A percentile compares a stretch with the other conserved stretches of the same genome.
Conservation (phyloP, 2,113 vertebrate genomes). For the Tinamus guttatus region DNA sequence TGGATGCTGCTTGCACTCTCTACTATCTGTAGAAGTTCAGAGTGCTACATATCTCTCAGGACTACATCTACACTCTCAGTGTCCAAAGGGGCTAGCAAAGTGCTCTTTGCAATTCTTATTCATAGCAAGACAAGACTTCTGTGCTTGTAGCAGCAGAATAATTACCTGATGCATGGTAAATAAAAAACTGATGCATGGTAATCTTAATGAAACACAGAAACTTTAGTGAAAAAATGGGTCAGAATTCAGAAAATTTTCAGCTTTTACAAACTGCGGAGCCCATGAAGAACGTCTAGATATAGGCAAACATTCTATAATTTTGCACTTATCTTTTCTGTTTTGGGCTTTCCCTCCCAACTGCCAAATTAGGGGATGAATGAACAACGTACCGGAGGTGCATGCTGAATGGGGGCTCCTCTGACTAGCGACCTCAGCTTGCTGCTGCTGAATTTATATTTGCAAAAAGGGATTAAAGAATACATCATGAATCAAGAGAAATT, state of each 20-base stretch:
- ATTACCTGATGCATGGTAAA: too few species aligned
- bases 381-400: background rate
- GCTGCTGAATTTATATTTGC: background rate
- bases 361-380: background rate
- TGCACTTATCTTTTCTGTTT: background rate
- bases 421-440: background rate
- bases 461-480: background rate
- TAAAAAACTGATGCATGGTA: background rate
- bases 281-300: background rate
- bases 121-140: background rate
- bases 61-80: rapidly evolving
- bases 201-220: background rate
- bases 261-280: background rate
- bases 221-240: background rate
- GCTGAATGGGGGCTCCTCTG: background rate
- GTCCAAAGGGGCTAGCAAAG: background rate
- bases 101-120: background rate
- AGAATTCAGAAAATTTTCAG: background rate
- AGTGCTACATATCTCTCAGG: background rate
- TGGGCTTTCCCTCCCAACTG: background rate
- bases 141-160: background rate
- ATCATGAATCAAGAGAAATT: background rate
- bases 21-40: background rate
- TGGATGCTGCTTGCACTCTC: rapidly evolving
- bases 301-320: background rate